Evolutionary conservation across 1,140 invertebrate genomes (phyloP).

Genomic region (Triops longicaudatus): DNA sequence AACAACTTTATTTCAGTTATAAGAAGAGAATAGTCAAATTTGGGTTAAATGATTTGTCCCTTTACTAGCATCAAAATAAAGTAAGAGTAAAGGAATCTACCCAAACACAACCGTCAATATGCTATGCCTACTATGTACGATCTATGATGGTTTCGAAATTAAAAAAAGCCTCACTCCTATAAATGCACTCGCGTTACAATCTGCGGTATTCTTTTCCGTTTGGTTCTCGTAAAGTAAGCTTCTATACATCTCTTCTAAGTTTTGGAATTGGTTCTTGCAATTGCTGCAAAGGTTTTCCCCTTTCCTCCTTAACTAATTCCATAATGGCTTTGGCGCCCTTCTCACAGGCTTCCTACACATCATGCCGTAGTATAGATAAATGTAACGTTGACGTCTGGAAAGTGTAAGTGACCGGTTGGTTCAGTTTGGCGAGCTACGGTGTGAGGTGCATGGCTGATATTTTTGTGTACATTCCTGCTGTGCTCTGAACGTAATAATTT

Average conservation of each 20-base stretch:
- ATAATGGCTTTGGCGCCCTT: slow-evolving; percentile 16
- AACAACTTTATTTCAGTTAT: too few relatives aligned
- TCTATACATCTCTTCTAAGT: not conserved
- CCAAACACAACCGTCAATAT: too few relatives aligned
- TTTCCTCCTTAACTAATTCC: slow-evolving; percentile 19
- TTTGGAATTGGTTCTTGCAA: not conserved
- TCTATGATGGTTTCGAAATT: too few relatives aligned
- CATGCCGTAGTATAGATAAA: not conserved
- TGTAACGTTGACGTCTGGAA: not conserved
- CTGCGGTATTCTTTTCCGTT: too few relatives aligned
- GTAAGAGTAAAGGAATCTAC: too few relatives aligned
- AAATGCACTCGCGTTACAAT: too few relatives aligned
- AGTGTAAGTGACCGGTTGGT: not conserved
- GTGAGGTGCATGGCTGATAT: slow-evolving; percentile 22
- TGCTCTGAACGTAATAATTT: slow-evolving; percentile 16
- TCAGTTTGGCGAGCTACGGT: not conserved
- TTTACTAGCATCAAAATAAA: too few relatives aligned
- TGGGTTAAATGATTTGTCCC: too few relatives aligned
- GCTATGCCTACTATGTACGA: too few relatives aligned
- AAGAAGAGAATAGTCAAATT: too few relatives aligned
- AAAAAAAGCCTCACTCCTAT: too few relatives aligned
- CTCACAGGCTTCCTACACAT: not conserved
- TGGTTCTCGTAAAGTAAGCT: too few relatives aligned
- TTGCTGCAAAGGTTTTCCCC: not conserved
- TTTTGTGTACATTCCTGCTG: not conserved